A percentile compares a stretch with the other conserved stretches of the same genome.
Conservation (phyloP, 2,113 vertebrate species). For the Rhineura floridana region DNA sequence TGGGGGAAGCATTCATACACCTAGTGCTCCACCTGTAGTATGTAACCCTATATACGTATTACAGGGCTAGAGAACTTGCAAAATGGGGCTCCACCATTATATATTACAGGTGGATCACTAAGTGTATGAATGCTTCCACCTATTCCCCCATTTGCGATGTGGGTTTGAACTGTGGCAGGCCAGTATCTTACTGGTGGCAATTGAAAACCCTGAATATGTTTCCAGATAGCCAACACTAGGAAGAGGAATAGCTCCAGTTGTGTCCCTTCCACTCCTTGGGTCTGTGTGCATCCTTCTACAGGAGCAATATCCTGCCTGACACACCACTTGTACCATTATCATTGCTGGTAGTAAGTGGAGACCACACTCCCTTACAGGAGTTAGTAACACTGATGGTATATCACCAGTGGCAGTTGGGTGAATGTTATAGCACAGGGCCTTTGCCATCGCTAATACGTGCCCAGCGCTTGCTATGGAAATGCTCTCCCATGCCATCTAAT, state of each 20-base stretch:
- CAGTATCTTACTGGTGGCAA: neutral
- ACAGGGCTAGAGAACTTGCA: neutral
- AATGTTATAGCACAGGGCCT: neutral
- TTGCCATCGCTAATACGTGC: neutral
- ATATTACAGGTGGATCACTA: neutral
- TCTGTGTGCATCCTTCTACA: neutral
- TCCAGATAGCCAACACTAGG: neutral
- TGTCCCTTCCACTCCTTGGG: neutral
- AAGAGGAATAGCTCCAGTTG: neutral
- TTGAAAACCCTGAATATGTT: neutral
- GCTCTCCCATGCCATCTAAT: too few relatives aligned
- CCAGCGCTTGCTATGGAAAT: neutral
- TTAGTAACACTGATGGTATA: neutral
- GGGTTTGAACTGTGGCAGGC: neutral
- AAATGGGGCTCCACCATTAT: neutral
- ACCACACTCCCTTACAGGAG: neutral
- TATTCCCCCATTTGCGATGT: neutral
- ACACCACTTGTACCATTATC: neutral
- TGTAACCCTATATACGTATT: neutral
- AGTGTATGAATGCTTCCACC: neutral
- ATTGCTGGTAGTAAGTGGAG: too few relatives aligned
- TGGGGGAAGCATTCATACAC: neutral
- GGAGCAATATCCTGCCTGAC: slow-evolving; percentile 41
- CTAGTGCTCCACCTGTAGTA: too few relatives aligned
- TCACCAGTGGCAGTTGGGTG: neutral